phyloP scores from a whole-genome alignment of 2,888 invertebrate genomes.

The Amaurobius ferox region DNA sequence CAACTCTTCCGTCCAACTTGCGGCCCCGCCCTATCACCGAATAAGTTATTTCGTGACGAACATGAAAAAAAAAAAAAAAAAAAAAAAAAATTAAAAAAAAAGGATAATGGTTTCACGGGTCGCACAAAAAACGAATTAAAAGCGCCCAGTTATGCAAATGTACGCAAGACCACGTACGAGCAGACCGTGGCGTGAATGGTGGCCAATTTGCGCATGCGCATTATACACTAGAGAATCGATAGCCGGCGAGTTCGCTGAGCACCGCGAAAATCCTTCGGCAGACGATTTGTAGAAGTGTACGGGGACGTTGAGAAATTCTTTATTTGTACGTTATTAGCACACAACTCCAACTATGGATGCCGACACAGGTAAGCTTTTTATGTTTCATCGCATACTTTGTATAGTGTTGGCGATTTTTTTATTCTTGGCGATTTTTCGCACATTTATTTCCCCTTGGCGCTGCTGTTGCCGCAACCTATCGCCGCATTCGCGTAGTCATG shows the following conservation, averaged over 20 bases:
- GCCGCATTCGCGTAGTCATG: conserved; percentile 48
- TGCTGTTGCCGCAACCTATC: conserved; percentile 6
- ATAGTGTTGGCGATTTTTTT: background rate
- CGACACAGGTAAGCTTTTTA: conserved; percentile 42
- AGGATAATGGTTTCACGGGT: background rate
- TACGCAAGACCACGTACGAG: conserved; percentile 16
- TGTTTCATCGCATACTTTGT: background rate
- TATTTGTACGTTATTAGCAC: conserved; percentile 17
- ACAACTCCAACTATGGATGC: conserved; percentile 38
- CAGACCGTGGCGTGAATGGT: conserved; percentile 17
- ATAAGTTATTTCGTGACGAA: background rate
- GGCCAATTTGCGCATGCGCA: conserved; percentile 24
- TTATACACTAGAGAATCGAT: conserved; percentile 26
- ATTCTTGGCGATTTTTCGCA: background rate
- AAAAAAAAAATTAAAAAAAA: background rate
- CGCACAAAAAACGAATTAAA: conserved; percentile 7
- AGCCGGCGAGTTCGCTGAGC: conserved; percentile 20
- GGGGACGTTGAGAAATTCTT: conserved; percentile 26
- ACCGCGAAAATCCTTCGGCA: conserved; percentile 35
- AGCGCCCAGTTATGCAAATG: conserved; percentile 26
- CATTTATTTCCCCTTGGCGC: conserved; percentile 9
- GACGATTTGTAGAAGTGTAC: conserved; percentile 42
- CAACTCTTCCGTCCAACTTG: background rate
- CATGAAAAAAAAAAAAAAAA: background rate
- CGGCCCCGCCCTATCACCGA: background rate